Conservation (phyloP, 2,888 invertebrate genomes). For the Sesia apiformis region DNA sequence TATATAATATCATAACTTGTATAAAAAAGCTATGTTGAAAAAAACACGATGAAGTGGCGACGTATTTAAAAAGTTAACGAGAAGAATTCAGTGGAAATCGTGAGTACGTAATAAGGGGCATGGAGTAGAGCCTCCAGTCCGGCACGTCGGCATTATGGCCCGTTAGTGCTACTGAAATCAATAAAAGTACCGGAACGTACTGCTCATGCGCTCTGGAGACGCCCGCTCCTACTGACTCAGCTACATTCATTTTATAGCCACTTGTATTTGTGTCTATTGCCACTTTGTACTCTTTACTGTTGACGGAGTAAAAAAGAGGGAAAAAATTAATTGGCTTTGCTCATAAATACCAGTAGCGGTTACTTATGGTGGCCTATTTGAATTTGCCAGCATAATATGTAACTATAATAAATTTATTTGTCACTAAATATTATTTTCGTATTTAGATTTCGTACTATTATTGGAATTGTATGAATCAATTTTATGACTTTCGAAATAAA, state of each 20-base stretch:
- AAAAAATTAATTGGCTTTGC: slow-evolving; percentile 46
- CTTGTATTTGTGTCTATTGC: slow-evolving; percentile 72
- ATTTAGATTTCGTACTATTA: neutral
- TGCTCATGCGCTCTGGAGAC: slow-evolving; percentile 67
- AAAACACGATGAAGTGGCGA: too few relatives aligned
- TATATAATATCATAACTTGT: too few relatives aligned
- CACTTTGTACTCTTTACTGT: slow-evolving; percentile 65
- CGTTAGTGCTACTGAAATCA: slow-evolving; percentile 82
- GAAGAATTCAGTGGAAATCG: slow-evolving; percentile 55
- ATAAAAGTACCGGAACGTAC: slow-evolving; percentile 78
- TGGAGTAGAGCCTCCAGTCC: slow-evolving; percentile 60
- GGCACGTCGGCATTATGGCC: slow-evolving; percentile 71
- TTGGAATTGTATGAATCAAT: neutral
- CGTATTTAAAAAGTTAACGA: slow-evolving; percentile 50
- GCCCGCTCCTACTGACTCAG: slow-evolving; percentile 60
- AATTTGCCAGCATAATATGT: neutral
- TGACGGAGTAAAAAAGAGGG: slow-evolving; percentile 51
- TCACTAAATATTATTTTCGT: neutral
- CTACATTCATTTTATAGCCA: slow-evolving; percentile 73
- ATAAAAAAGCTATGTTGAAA: too few relatives aligned
- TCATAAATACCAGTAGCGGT: slow-evolving; percentile 33
- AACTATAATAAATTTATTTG: neutral
- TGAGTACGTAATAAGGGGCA: slow-evolving; percentile 70
- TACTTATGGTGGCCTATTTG: neutral
- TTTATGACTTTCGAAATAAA: neutral